Evolutionary conservation across 2,888 invertebrate genomes (phyloP).

Genomic region (Melanargia galathea): DNA sequence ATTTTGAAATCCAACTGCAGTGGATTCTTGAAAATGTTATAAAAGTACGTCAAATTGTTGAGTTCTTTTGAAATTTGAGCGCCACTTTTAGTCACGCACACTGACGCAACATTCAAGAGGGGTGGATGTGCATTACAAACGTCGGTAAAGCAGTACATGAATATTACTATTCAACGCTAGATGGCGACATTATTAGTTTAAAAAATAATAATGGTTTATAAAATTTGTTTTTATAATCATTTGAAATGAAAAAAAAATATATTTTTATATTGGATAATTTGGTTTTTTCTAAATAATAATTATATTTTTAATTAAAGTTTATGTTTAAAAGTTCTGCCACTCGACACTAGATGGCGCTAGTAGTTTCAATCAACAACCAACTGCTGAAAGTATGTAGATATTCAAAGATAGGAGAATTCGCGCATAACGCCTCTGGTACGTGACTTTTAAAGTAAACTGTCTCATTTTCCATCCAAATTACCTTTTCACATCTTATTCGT

Average conservation of each 20-base stretch:
- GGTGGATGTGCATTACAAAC: conserved; percentile 41
- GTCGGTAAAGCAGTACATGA: conserved; percentile 57
- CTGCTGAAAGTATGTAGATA: conserved; percentile 24
- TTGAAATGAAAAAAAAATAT: not conserved
- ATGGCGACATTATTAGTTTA: conserved; percentile 36
- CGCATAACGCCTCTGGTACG: conserved; percentile 56
- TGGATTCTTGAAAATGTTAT: conserved; percentile 37
- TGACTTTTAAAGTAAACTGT: conserved; percentile 72
- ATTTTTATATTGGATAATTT: too few relatives aligned
- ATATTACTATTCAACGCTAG: conserved; percentile 39
- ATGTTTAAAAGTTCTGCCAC: conserved; percentile 44
- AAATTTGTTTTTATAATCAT: not conserved
- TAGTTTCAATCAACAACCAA: conserved; percentile 40
- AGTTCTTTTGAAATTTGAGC: conserved; percentile 57
- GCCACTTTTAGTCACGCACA: conserved; percentile 59
- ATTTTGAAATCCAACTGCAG: conserved; percentile 33
- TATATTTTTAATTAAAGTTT: too few relatives aligned
- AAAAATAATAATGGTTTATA: not conserved
- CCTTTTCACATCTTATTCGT: conserved; percentile 72
- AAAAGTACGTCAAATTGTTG: conserved; percentile 35
- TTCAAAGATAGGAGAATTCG: conserved; percentile 39
- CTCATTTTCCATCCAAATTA: conserved; percentile 75
- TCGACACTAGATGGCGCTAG: conserved; percentile 62
- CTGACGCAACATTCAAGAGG: conserved; percentile 46
- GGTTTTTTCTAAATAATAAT: not conserved